These are phyloP conservation scores for Siniperca knerii DNA, from an alignment of 2,113 vertebrate genomes.

Conservation along the genomic window DNA sequence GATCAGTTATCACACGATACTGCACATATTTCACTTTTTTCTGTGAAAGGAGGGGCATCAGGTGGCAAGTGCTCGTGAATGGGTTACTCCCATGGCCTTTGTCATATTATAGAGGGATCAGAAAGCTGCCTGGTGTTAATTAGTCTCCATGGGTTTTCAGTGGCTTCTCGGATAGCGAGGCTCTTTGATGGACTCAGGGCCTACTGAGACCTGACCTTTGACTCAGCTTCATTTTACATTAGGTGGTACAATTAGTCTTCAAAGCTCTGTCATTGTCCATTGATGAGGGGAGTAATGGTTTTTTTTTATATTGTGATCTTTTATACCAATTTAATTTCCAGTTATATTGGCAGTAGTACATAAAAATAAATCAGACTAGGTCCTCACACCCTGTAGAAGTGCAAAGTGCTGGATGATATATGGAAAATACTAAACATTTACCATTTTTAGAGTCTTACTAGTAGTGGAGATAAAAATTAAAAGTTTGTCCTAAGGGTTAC, in stretches of 20 bases:
- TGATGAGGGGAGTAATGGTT: background rate
- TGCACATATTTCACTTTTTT: background rate
- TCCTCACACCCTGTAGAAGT: background rate
- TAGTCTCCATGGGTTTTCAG: conserved; percentile 50
- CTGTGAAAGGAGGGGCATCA: background rate
- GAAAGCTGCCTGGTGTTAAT: conserved; percentile 59
- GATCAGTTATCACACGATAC: background rate
- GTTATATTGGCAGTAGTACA: background rate
- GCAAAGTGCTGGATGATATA: background rate
- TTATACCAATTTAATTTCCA: background rate
- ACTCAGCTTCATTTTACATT: conserved; percentile 21
- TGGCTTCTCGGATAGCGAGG: conserved; percentile 24
- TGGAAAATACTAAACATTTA: background rate
- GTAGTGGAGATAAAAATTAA: too few species aligned
- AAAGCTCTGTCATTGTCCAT: conserved; percentile 26
- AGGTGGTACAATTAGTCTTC: conserved; percentile 40
- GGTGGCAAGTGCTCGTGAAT: conserved; percentile 25
- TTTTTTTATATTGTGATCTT: background rate
- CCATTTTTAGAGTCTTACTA: background rate
- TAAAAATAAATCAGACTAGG: background rate
- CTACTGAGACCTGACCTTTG: conserved; percentile 64
- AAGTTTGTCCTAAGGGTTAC: too few species aligned
- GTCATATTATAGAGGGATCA: conserved; percentile 49
- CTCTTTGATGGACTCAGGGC: conserved; percentile 57
- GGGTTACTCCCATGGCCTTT: conserved; percentile 31